Evolutionary conservation across 2,113 vertebrate genomes (phyloP).

Genomic region (Ptychochromis oligacanthus): DNA sequence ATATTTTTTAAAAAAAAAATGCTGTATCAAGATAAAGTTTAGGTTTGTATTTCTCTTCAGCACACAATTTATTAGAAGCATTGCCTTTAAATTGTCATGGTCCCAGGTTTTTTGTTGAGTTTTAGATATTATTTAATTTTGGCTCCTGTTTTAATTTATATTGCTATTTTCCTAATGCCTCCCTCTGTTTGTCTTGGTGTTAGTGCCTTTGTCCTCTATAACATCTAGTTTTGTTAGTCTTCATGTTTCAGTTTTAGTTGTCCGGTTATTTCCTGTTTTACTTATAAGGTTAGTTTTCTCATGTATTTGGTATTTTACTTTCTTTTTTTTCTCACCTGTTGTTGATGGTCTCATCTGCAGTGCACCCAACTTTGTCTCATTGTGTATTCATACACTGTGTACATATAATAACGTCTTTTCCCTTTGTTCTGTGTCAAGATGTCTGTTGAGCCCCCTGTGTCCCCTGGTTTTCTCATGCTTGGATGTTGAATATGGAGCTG

Average conservation of each 20-base stretch:
- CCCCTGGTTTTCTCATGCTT: neutral
- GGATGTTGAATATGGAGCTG: too few relatives aligned
- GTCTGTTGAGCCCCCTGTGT: neutral
- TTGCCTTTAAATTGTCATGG: neutral
- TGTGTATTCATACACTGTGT: neutral
- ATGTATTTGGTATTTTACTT: fast-evolving
- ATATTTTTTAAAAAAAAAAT: neutral
- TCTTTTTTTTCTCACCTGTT: neutral
- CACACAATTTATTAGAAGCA: neutral
- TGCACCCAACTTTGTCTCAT: neutral
- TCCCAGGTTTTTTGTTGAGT: neutral
- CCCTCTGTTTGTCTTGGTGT: neutral
- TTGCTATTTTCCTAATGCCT: neutral
- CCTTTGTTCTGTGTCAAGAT: neutral
- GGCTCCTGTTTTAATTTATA: neutral
- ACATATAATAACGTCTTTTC: fast-evolving
- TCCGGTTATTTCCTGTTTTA: neutral
- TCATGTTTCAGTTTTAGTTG: too few relatives aligned
- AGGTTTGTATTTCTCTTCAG: neutral
- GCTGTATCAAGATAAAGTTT: neutral
- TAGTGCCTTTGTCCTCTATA: neutral
- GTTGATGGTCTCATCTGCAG: neutral
- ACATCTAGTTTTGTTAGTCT: too few relatives aligned
- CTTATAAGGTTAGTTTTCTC: neutral
- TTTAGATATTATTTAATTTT: neutral